Base-by-base conservation (phyloP, 2,113 vertebrate species). In the Pao palembangensis region DNA sequence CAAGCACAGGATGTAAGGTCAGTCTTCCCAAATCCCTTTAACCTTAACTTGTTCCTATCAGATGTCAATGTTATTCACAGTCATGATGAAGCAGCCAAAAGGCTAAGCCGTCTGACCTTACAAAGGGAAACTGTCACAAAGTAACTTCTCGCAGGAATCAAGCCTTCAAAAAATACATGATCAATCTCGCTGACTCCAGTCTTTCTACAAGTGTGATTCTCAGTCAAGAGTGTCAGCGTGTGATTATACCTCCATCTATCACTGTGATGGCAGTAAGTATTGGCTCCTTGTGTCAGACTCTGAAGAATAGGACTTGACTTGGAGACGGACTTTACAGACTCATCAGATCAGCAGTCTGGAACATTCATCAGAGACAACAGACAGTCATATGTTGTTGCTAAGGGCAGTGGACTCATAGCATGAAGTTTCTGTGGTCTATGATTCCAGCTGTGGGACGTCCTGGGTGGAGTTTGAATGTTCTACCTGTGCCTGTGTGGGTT, bases 231-330 rank as follows among this genome's bases (percentile, higher is more conserved):
- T 91, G 87, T 91, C 90, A 90, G 87, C 52, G 78, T 61, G 74
- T 81, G 80, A 90, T 91, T 90, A 89, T 88, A 85, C 75, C 83
- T 78, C 84, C 89, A 81, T 92, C 75, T 80, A 87, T 93, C 90
- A 92, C 79, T 69, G 47, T 87, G 82, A 90, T 85, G 86, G 87
- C 74, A 64, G 76, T 51, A 75, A 85, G 79, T 90, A 90, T 89
- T 91, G 87, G 81, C 90, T 91, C 78, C 58, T 75, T 28, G 66
- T 87, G 85, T 82, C 80, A 92, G 71, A 77, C 76, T 73, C 83
- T 90, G 89, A 91, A 75, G 84, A 85, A 86, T 91, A 80, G 83
- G 73, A 84, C 73, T 78, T 61, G 50, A 79, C 85, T 85, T 81
- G 69, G 76, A 73, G 69, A 77, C 69, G 69, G 89, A 87, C 68